These are phyloP conservation scores for Scylla paramamosain DNA, from an alignment of 1,140 invertebrate species.

Conservation along the genomic window DNA sequence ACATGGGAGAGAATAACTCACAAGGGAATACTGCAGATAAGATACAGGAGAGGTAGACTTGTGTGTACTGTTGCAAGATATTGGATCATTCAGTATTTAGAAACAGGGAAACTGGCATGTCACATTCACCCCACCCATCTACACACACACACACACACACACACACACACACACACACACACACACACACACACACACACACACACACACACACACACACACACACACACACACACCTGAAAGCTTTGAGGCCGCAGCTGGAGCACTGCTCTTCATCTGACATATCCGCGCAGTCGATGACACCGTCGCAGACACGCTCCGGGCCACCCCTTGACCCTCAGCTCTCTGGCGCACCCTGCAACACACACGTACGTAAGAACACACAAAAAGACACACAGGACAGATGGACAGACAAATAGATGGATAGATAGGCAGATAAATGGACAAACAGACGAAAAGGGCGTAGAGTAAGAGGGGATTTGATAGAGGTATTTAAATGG, in stretches of 20 bases:
- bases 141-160: background rate
- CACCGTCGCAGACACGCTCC: constrained; percentile 90
- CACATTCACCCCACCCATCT: background rate
- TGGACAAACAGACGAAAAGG: too few relatives aligned
- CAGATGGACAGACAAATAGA: background rate
- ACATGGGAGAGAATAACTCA: too few relatives aligned
- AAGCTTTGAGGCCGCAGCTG: constrained; percentile 64
- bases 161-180: background rate
- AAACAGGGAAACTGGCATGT: too few relatives aligned
- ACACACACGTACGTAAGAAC: background rate
- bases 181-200: constrained; percentile 31
- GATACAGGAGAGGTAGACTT: too few relatives aligned
- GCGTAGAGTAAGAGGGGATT: too few relatives aligned
- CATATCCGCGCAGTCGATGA: constrained; percentile 91
- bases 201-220: constrained; percentile 43
- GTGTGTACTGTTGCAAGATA: too few relatives aligned
- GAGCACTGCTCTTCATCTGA: constrained; percentile 85
- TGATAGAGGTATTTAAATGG: too few relatives aligned
- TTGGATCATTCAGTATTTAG: too few relatives aligned
- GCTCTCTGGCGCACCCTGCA: constrained; percentile 84
- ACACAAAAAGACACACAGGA: background rate
- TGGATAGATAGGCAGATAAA: too few relatives aligned
- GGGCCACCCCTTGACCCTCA: constrained; percentile 87
- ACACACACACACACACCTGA: constrained; percentile 71
- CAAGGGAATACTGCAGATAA: too few relatives aligned